Percentiles rank a stretch among this genome's conserved stretches.
Evolutionary conservation across 2,888 invertebrate species (phyloP).

Genomic region (Agrochola circellaris): DNA sequence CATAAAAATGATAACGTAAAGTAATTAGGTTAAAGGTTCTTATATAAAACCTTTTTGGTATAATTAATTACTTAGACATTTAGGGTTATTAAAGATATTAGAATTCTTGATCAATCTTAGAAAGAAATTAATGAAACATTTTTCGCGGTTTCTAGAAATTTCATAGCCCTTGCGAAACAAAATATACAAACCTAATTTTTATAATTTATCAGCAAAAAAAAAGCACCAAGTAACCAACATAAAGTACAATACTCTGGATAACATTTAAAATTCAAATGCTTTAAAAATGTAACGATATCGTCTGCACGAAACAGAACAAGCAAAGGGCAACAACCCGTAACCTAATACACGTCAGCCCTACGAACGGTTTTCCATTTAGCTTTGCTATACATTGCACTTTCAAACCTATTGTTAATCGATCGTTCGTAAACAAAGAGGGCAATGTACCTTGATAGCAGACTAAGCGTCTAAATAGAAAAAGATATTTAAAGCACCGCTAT

Average conservation of each 20-base stretch:
- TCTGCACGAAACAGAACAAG: conserved; percentile 66
- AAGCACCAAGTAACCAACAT: neutral
- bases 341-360: conserved; percentile 65
- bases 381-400: conserved; percentile 65
- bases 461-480: conserved; percentile 28
- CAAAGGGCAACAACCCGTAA: conserved; percentile 69
- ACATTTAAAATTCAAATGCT: conserved; percentile 54
- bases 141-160: neutral
- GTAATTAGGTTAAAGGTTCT: conserved; percentile 18
- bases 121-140: neutral
- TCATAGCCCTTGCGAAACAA: neutral
- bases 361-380: conserved; percentile 59
- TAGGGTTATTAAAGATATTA: neutral
- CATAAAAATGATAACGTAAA: conserved; percentile 18
- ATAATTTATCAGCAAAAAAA: neutral
- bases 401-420: conserved; percentile 65
- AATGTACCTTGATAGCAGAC: conserved; percentile 54
- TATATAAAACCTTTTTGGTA: conserved; percentile 41
- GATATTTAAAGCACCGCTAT: conserved; percentile 58
- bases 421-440: conserved; percentile 67
- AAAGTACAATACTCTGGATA: conserved; percentile 13
- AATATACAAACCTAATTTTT: neutral
- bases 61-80: neutral
- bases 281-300: conserved; percentile 43
- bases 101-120: neutral